Conservation (phyloP, 2,888 invertebrate genomes). For the Lymantria monacha region DNA sequence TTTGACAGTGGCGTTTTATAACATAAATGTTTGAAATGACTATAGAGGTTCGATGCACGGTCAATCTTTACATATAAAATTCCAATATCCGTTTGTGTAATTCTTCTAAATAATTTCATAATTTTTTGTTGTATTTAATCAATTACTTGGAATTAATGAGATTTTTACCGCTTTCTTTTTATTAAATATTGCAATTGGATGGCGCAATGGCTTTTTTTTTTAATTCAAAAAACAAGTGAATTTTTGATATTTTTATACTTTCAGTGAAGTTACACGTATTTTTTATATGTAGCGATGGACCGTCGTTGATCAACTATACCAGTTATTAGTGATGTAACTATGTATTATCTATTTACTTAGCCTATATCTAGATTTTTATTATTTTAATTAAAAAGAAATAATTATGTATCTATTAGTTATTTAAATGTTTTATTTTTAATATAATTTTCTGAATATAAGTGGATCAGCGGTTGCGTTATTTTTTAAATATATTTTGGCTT, state of each 20-base stretch:
- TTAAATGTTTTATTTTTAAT: slow-evolving; percentile 45
- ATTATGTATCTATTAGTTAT: slow-evolving; percentile 36
- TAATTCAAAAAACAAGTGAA: no score
- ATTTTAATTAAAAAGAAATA: slow-evolving; percentile 43
- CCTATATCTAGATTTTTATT: slow-evolving; percentile 41
- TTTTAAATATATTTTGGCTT: slow-evolving; percentile 4
- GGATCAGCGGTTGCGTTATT: slow-evolving; percentile 22
- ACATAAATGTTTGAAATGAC: slow-evolving; percentile 6
- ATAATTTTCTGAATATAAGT: slow-evolving; percentile 34
- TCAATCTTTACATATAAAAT: background rate
- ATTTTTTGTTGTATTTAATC: no score
- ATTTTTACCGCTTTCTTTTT: no score
- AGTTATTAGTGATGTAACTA: slow-evolving; percentile 45
- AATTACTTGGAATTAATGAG: no score
- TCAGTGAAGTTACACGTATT: no score
- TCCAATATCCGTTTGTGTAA: no score
- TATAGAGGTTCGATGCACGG: slow-evolving; percentile 1
- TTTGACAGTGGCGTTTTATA: slow-evolving; percentile 10
- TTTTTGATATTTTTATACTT: no score
- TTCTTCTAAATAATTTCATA: no score
- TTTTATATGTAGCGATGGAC: slow-evolving; percentile 1
- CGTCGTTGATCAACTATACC: slow-evolving; percentile 6
- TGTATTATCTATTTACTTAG: slow-evolving; percentile 49
- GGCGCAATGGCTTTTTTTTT: no score
- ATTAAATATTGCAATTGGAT: no score